Evolutionary conservation across 2,113 vertebrate species (phyloP).

Genomic region (Gobio gobio): DNA sequence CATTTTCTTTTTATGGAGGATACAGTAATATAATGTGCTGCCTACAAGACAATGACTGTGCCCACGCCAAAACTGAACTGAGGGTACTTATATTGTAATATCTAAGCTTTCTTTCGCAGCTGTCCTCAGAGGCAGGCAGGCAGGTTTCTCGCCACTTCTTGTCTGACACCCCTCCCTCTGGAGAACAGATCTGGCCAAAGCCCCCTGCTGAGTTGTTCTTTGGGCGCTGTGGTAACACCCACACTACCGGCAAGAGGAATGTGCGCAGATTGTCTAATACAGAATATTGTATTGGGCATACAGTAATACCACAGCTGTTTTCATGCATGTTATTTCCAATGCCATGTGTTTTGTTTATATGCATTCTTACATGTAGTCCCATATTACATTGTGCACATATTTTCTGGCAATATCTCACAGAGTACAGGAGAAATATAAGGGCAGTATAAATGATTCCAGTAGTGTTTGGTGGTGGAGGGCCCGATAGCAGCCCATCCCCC

Average conservation of each 20-base stretch:
- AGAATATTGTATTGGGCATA: background rate
- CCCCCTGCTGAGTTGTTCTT: conserved; percentile 41
- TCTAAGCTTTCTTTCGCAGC: background rate
- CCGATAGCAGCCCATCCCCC: conserved; percentile 65
- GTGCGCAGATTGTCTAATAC: background rate
- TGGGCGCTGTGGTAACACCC: conserved; percentile 22
- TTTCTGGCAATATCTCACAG: background rate
- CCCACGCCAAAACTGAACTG: conserved; percentile 20
- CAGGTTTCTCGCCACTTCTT: conserved; percentile 40
- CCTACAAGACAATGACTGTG: conserved; percentile 24
- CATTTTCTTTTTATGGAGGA: conserved; percentile 24
- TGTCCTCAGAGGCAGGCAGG: conserved; percentile 2
- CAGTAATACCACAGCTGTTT: background rate
- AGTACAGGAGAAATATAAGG: background rate
- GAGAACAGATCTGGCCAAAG: conserved; percentile 39
- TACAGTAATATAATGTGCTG: conserved; percentile 21
- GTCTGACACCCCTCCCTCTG: conserved; percentile 55
- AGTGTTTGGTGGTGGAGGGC: too few species aligned
- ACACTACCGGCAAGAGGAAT: conserved; percentile 26
- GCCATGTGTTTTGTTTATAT: background rate
- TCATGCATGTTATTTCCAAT: background rate
- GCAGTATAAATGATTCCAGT: too few species aligned
- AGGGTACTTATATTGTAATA: background rate
- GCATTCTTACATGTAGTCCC: background rate
- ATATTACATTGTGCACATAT: background rate